These are phyloP conservation scores for Eulithis testata DNA, from an alignment of 2,888 invertebrate genomes.

Conservation along the genomic window DNA sequence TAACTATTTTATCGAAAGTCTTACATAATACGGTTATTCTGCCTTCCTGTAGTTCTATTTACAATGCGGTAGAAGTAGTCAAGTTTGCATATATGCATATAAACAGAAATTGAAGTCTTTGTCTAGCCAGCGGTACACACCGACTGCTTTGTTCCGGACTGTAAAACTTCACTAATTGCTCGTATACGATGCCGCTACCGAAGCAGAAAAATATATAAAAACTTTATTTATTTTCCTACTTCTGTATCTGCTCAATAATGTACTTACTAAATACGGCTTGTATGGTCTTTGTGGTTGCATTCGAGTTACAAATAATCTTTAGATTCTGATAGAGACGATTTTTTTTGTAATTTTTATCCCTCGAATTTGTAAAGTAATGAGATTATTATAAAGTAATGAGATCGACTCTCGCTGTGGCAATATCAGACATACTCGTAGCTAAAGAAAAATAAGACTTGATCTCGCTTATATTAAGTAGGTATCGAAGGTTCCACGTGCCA, in stretches of 20 bases:
- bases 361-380: too few species aligned
- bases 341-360: too few species aligned
- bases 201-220: conserved; percentile 23
- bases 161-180: conserved; percentile 40
- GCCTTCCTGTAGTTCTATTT: conserved; percentile 45
- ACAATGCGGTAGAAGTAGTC: conserved; percentile 45
- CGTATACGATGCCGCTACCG: conserved; percentile 19
- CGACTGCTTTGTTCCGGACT: conserved; percentile 36
- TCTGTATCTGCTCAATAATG: too few species aligned
- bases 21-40: conserved; percentile 61
- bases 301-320: conserved; percentile 5
- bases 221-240: conserved; percentile 2
- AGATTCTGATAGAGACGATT: background rate
- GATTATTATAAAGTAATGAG: too few species aligned
- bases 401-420: too few species aligned
- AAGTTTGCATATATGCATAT: conserved; percentile 46
- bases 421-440: too few species aligned
- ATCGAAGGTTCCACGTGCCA: too few species aligned
- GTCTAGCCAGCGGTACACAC: conserved; percentile 34
- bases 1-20: conserved; percentile 67
- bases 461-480: too few species aligned
- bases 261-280: background rate
- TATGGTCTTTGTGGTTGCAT: conserved; percentile 7
- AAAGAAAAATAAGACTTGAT: too few species aligned
- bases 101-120: conserved; percentile 50